These are phyloP conservation scores for Nematopogon swammerdamellus DNA, from an alignment of 2,888 invertebrate genomes.

Conservation along the genomic window DNA sequence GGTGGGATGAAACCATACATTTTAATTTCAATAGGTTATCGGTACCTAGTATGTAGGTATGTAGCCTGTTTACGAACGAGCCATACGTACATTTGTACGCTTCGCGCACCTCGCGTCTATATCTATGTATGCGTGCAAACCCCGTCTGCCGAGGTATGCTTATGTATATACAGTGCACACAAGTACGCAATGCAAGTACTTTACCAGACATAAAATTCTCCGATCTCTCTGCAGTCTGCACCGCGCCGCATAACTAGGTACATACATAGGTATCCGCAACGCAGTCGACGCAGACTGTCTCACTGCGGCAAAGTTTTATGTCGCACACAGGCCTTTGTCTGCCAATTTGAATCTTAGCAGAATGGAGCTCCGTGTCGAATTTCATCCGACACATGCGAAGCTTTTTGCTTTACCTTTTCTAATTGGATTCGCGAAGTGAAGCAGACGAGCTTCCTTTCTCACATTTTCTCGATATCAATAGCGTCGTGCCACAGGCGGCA, in stretches of 20 bases:
- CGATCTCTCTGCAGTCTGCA: background rate
- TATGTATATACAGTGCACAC: background rate
- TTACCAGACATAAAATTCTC: background rate
- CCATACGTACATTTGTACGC: too few relatives aligned
- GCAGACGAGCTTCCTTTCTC: constrained; percentile 53
- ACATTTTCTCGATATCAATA: constrained; percentile 51
- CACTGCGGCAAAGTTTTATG: constrained; percentile 30
- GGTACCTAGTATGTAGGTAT: too few relatives aligned
- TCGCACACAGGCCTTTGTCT: constrained; percentile 31
- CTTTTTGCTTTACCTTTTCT: background rate
- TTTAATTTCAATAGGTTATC: too few relatives aligned
- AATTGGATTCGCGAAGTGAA: constrained; percentile 7
- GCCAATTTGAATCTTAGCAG: constrained; percentile 45
- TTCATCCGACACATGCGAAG: constrained; percentile 21
- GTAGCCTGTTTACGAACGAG: too few relatives aligned
- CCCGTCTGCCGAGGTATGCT: background rate
- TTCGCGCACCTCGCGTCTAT: too few relatives aligned
- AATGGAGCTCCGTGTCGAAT: constrained; percentile 30
- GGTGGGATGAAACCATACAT: too few relatives aligned
- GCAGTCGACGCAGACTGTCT: background rate
- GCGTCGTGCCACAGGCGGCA: constrained; percentile 29
- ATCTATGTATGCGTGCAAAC: background rate
- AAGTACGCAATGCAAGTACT: background rate
- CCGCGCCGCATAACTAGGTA: background rate
- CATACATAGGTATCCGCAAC: too few relatives aligned